Evolutionary conservation across 2,888 invertebrate species (phyloP).

Genomic region (Amaurobius ferox): DNA sequence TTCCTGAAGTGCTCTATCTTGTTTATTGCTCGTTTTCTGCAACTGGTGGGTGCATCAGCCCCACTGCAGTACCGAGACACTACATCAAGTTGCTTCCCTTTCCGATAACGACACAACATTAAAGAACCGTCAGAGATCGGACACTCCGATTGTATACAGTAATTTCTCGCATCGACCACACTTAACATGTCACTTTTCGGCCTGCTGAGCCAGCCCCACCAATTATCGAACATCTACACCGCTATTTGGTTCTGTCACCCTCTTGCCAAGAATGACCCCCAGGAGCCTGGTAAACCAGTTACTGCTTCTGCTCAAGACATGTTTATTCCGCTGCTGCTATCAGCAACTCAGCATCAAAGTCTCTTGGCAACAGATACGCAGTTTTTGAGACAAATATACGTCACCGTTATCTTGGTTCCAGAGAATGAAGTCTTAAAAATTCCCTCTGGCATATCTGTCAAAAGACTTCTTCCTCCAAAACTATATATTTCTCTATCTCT

Average conservation of each 20-base stretch:
- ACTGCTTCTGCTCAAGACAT: constrained; percentile 7
- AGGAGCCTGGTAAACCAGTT: constrained; percentile 13
- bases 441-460: neutral
- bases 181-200: constrained; percentile 17
- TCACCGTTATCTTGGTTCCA: neutral
- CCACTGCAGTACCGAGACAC: neutral
- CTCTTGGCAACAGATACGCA: neutral
- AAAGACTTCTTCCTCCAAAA: neutral
- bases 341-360: neutral
- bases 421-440: constrained; percentile 1
- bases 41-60: neutral
- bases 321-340: constrained; percentile 8
- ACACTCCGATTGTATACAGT: constrained; percentile 9
- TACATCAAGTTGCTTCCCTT: constrained; percentile 19
- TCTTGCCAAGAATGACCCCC: constrained; percentile 5
- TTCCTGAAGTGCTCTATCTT: constrained; percentile 11
- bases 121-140: constrained; percentile 19
- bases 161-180: constrained; percentile 19
- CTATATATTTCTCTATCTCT: neutral
- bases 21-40: constrained; percentile 17
- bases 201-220: neutral
- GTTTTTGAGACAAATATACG: constrained; percentile 6
- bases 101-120: constrained; percentile 11
- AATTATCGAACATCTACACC: constrained; percentile 21
- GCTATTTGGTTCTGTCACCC: constrained; percentile 17